Evolutionary conservation across 1,140 invertebrate genomes (phyloP), one percentile per base, ranked within the genome.

Genomic region (Trichoplusia ni): DNA sequence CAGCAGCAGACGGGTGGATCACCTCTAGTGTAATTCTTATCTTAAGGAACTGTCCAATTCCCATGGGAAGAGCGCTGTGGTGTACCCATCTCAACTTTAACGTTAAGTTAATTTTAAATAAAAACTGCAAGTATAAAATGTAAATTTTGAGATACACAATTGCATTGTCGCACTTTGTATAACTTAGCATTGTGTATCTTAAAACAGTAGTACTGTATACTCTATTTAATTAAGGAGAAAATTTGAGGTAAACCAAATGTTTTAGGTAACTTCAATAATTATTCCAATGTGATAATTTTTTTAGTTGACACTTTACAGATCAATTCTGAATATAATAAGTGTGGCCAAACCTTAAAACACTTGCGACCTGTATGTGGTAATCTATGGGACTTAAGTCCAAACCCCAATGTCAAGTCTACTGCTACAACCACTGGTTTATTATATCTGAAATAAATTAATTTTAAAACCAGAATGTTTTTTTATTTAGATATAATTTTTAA

Each of bases 1-100:
- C 97, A 98, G 90, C 96, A 98, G 91, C 97, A 98, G 89, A 97
- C 96, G 37, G 96, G 97, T 61, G 97, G 97, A 60, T 69, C 71
- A 64, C 78, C 65, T 73, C 63, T 86, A 88, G 87, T 82, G 82
- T 88, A 86, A 71, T 75, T 47, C 64, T 54, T 81, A 77, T 64
- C 46, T 73, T 87, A 85, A 90, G 82, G 82, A 84, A 88, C 82
- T 84, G 82, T 84, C 81, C 78, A 81, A 73, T 73, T 69, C 75
- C 74, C 61, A 73, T 71, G 71, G 78, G 77, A 71, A 76, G 60
- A 84, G 77, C 60, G 71, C 65, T 76, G 77, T 67, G 75, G 80
- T 80, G 77, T 82, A 64, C 73, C 82, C 80, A 81, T 86, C 82
- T 86, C 81, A 86, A 85, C 72, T 76, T 73, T 83, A 82, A 83